phyloP scores from a whole-genome alignment of 2,888 invertebrate species.

The Fragum fragum region DNA sequence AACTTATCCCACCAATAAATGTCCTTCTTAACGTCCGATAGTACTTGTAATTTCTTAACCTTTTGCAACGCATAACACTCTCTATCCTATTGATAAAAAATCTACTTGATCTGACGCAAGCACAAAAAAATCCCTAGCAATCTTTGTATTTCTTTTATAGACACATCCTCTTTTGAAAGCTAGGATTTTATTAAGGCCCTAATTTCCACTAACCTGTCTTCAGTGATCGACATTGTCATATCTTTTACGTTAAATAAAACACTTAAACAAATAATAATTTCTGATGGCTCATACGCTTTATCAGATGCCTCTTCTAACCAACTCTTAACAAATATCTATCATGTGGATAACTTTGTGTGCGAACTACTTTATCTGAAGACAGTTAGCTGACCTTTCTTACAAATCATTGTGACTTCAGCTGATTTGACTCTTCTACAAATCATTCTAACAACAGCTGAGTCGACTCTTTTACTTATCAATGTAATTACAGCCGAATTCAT shows the following conservation, averaged over 20 bases:
- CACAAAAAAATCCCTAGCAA: slow-evolving; percentile 41
- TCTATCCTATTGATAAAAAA: slow-evolving; percentile 17
- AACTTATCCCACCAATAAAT: slow-evolving; percentile 49
- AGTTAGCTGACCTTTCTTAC: no score
- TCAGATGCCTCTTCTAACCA: not conserved
- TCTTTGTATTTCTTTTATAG: slow-evolving; percentile 36
- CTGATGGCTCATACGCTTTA: slow-evolving; percentile 2
- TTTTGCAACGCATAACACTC: not conserved
- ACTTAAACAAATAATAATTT: slow-evolving; percentile 9
- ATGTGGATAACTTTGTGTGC: no score
- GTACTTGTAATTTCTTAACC: slow-evolving; percentile 1
- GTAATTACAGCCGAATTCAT: no score
- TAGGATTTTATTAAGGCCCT: not conserved
- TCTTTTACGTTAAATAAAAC: not conserved
- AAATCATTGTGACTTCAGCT: no score
- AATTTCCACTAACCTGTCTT: not conserved
- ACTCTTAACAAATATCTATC: not conserved
- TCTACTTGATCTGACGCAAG: slow-evolving; percentile 29
- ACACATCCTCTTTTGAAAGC: slow-evolving; percentile 12
- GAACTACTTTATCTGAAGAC: no score
- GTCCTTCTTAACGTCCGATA: slow-evolving; percentile 24
- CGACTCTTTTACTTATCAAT: no score
- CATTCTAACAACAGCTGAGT: no score
- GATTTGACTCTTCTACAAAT: no score
- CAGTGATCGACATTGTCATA: not conserved